A percentile compares a stretch with the other conserved stretches of the same genome.
Conservation (phyloP, 2,113 vertebrate genomes). For the Ciconia maguari region DNA sequence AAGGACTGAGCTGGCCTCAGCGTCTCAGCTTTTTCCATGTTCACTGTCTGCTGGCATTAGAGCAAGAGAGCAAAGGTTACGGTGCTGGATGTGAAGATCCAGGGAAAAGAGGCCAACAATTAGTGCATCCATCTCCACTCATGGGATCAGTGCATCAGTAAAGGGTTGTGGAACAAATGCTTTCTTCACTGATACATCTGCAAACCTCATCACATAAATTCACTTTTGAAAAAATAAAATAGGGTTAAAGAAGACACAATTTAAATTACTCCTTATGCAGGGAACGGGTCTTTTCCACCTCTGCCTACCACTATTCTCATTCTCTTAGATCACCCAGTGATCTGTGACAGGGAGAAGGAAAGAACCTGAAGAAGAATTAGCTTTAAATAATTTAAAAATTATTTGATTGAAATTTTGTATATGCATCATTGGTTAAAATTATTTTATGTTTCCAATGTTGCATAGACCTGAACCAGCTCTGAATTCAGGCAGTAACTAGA, state of each 20-base stretch:
- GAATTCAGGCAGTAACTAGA: background rate
- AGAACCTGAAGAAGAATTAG: background rate
- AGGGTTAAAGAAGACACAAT: background rate
- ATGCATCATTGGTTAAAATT: background rate
- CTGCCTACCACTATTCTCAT: background rate
- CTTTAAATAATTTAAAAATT: background rate
- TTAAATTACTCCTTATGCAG: background rate
- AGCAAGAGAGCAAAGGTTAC: background rate
- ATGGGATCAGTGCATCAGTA: background rate
- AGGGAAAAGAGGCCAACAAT: background rate
- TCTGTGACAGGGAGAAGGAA: background rate
- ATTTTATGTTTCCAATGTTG: background rate
- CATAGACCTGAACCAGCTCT: background rate
- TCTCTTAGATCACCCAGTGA: background rate
- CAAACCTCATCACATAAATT: background rate
- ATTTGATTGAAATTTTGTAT: background rate
- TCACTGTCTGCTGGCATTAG: background rate
- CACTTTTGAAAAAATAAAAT: background rate
- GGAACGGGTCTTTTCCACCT: background rate
- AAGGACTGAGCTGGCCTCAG: conserved; percentile 74
- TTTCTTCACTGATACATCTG: background rate
- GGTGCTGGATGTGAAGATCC: background rate
- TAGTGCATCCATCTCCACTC: background rate
- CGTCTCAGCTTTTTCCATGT: conserved; percentile 63
- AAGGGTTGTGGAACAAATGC: background rate